These are phyloP conservation scores for Conus ventricosus DNA, from an alignment of 1,140 invertebrate genomes.

Conservation along the genomic window DNA sequence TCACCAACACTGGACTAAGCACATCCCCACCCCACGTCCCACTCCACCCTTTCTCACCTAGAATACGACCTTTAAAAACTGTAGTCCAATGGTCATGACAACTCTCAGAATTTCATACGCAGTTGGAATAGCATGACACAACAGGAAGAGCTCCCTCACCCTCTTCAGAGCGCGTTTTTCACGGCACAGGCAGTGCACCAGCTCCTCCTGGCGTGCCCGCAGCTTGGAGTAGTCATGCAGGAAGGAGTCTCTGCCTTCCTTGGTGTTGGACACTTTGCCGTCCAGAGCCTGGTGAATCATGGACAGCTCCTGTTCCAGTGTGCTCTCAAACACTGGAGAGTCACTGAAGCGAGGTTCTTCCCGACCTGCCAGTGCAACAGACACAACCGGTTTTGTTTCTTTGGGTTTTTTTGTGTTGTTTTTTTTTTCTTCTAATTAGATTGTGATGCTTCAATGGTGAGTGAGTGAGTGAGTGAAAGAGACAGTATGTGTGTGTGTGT, in stretches of 20 bases:
- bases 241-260: conserved; percentile 60
- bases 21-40: too few relatives aligned
- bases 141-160: conserved; percentile 42
- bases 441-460: background rate
- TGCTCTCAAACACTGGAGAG: conserved; percentile 52
- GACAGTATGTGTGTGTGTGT: too few relatives aligned
- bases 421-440: too few relatives aligned
- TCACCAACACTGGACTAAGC: too few relatives aligned
- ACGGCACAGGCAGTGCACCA: conserved; percentile 51
- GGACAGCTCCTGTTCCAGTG: conserved; percentile 63
- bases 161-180: conserved; percentile 52
- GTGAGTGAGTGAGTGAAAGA: too few relatives aligned
- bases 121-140: too few relatives aligned
- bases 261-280: conserved; percentile 58
- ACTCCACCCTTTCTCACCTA: too few relatives aligned
- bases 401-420: too few relatives aligned
- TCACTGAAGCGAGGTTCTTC: conserved; percentile 47
- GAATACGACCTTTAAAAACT: too few relatives aligned
- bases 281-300: conserved; percentile 64
- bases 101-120: too few relatives aligned
- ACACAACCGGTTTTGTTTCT: background rate
- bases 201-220: conserved; percentile 55
- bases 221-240: conserved; percentile 63
- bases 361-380: conserved; percentile 26
- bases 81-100: too few relatives aligned